phyloP scores from a whole-genome alignment of 2,888 invertebrate species.

The Melitaea athalia region DNA sequence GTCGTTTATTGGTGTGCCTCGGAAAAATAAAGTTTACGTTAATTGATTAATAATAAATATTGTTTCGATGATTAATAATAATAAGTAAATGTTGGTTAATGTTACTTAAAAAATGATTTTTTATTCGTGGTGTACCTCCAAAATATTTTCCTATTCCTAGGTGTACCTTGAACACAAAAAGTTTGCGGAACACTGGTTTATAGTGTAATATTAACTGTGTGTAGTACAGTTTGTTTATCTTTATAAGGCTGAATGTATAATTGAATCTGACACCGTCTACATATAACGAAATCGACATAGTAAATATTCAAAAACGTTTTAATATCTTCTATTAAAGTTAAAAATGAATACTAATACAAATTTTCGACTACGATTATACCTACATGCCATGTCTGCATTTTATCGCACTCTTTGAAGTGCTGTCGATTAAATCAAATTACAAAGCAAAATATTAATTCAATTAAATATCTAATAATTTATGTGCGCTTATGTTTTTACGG shows the following conservation, averaged over 20 bases:
- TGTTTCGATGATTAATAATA: too few relatives aligned
- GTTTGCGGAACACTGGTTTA: too few relatives aligned
- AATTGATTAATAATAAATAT: too few relatives aligned
- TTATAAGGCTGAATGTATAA: conserved; percentile 9
- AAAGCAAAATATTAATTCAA: not conserved
- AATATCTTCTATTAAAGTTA: conserved; percentile 1
- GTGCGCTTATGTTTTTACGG: conserved; percentile 8
- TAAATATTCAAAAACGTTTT: not conserved
- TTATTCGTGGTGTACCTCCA: too few relatives aligned
- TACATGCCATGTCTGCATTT: not conserved
- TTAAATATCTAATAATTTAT: conserved; percentile 4
- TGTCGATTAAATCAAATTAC: conserved; percentile 9
- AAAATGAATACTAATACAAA: not conserved
- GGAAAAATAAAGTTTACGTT: too few relatives aligned
- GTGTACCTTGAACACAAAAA: too few relatives aligned
- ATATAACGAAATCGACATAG: conserved; percentile 14
- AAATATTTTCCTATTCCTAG: too few relatives aligned
- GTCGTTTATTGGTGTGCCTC: too few relatives aligned
- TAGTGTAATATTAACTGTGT: not conserved
- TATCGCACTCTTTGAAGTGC: not conserved
- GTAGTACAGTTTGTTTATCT: not conserved
- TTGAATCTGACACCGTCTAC: conserved; percentile 20
- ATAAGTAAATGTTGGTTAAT: too few relatives aligned
- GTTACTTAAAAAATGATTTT: too few relatives aligned
- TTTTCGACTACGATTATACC: not conserved